These are phyloP conservation scores for Motacilla tschutschensis DNA, from an alignment of 2,113 vertebrate species.

Conservation along the genomic window DNA sequence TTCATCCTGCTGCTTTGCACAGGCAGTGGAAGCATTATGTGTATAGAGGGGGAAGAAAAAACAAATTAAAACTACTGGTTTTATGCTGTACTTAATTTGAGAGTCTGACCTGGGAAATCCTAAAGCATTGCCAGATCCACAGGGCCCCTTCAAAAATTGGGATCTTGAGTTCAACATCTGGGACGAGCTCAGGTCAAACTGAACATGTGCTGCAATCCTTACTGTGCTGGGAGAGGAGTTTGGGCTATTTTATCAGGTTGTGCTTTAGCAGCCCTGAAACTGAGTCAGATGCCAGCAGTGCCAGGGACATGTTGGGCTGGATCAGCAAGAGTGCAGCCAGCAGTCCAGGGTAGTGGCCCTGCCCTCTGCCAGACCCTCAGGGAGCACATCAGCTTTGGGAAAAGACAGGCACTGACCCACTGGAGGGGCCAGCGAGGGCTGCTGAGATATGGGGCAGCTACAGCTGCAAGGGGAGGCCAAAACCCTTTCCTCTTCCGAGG, in stretches of 20 bases:
- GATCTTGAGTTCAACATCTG: neutral
- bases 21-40: rapidly evolving
- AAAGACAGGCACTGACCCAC: neutral
- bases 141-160: rapidly evolving
- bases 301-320: rapidly evolving
- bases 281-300: rapidly evolving
- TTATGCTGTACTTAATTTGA: neutral
- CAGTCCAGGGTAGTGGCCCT: neutral
- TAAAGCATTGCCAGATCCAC: neutral
- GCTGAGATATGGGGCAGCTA: rapidly evolving
- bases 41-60: neutral
- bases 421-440: neutral
- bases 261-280: neutral
- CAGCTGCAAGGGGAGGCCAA: neutral
- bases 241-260: rapidly evolving
- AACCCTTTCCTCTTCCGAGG: neutral
- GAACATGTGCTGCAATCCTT: neutral
- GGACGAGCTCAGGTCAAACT: neutral
- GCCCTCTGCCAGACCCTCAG: neutral
- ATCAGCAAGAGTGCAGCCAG: neutral
- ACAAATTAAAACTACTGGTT: neutral
- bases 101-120: neutral
- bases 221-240: neutral
- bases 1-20: neutral
- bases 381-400: rapidly evolving